Evolutionary conservation across 2,888 invertebrate species (phyloP).

Genomic region (Blera fallax): DNA sequence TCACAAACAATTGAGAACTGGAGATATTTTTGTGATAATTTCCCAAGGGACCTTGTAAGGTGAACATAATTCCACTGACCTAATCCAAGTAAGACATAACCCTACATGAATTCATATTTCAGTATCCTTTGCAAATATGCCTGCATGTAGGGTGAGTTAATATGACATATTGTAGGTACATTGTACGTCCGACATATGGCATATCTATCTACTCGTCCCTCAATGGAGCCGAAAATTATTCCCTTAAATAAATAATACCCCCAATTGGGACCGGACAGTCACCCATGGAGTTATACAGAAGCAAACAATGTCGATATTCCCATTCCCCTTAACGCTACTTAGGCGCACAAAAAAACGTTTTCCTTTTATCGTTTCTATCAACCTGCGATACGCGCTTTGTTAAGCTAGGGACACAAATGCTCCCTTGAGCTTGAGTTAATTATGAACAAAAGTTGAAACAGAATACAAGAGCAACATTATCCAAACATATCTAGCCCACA

Average conservation of each 20-base stretch:
- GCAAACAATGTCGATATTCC: neutral
- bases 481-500: neutral
- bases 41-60: neutral
- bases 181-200: no score
- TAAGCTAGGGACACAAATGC: neutral
- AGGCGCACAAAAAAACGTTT: neutral
- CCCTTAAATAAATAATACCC: conserved; percentile 2
- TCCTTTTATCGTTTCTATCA: neutral
- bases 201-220: neutral
- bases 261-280: neutral
- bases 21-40: conserved; percentile 7
- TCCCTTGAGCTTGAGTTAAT: neutral
- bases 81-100: neutral
- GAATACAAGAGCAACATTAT: neutral
- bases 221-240: neutral
- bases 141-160: neutral
- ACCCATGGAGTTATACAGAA: neutral
- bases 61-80: neutral
- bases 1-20: neutral
- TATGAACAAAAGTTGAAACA: neutral
- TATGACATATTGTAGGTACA: neutral
- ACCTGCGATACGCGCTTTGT: neutral
- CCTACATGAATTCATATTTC: neutral
- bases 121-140: neutral
- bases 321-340: neutral